Evolutionary conservation across 2,888 invertebrate species (phyloP).

Genomic region (Lasioglossum lativentre): DNA sequence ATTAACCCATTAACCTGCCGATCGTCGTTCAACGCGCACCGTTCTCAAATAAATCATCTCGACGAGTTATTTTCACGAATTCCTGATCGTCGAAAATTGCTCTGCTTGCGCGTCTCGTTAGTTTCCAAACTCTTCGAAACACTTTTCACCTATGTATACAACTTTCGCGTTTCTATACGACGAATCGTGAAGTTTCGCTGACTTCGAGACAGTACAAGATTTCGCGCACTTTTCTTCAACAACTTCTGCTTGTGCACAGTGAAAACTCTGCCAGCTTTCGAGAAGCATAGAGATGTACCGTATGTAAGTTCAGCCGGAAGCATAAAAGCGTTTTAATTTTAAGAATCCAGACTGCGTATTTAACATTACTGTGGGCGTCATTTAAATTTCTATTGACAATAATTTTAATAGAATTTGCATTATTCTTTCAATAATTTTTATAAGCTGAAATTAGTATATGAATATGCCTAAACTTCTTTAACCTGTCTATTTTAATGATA

Average conservation of each 20-base stretch:
- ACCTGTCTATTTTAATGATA: too few species aligned
- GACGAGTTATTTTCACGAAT: not conserved
- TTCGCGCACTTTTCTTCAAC: not conserved
- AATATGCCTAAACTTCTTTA: too few species aligned
- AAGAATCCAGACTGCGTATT: not conserved
- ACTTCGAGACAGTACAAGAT: not conserved
- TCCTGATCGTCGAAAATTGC: constrained; percentile 1
- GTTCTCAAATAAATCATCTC: not conserved
- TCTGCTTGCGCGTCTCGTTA: not conserved
- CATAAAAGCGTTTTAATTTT: not conserved
- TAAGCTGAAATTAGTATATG: too few species aligned
- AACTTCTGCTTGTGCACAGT: not conserved
- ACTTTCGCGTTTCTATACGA: not conserved
- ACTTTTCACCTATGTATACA: not conserved
- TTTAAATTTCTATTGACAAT: too few species aligned
- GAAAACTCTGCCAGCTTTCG: not conserved
- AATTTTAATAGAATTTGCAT: too few species aligned
- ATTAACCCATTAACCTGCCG: constrained; percentile 1
- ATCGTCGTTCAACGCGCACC: not conserved
- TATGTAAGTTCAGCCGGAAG: not conserved
- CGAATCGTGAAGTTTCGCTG: not conserved
- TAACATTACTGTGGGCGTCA: too few species aligned
- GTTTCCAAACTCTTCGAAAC: not conserved
- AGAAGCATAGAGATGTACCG: not conserved
- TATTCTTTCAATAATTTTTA: too few species aligned